These are phyloP conservation scores for Takifugu ocellatus DNA, from an alignment of 2,797 vertebrate genomes.

Conservation along the genomic window DNA sequence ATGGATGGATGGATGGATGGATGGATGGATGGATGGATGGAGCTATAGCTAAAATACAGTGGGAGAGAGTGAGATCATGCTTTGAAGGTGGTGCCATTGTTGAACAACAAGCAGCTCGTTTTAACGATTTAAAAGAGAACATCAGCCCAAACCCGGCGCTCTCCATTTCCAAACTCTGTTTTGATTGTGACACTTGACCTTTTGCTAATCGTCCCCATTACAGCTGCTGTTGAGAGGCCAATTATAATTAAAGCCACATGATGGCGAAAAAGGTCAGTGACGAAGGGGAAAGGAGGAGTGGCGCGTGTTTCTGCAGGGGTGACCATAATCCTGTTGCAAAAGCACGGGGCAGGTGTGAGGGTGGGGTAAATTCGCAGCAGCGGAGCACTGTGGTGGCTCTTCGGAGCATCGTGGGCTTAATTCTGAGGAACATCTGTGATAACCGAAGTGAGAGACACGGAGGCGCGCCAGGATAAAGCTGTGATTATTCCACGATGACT, in stretches of 20 bases:
- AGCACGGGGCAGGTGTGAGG: constrained; percentile 42
- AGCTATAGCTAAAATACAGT: no score
- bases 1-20: background rate
- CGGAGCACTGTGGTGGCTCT: constrained; percentile 22
- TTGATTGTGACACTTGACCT: constrained; percentile 19
- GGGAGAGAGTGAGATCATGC: no score
- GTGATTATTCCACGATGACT: background rate
- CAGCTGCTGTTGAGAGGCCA: constrained; percentile 21
- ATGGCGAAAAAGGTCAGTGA: constrained; percentile 16
- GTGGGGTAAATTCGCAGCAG: constrained; percentile 22
- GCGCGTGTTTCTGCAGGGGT: background rate
- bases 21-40: constrained; percentile 10
- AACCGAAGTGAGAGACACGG: constrained; percentile 25
- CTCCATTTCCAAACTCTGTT: constrained; percentile 7
- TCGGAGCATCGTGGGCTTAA: constrained; percentile 33
- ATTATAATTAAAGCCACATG: constrained; percentile 17
- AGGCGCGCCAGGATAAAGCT: constrained; percentile 1
- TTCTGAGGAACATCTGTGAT: constrained; percentile 46
- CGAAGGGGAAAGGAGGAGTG: constrained; percentile 1
- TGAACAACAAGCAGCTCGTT: no score
- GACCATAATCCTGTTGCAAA: constrained; percentile 7
- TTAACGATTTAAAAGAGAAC: background rate
- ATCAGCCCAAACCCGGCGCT: constrained; percentile 9
- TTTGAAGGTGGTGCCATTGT: no score
- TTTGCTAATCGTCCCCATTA: constrained; percentile 20